Evolutionary conservation across 2,797 vertebrate genomes (phyloP).

Genomic region (Clarias pachynema): DNA sequence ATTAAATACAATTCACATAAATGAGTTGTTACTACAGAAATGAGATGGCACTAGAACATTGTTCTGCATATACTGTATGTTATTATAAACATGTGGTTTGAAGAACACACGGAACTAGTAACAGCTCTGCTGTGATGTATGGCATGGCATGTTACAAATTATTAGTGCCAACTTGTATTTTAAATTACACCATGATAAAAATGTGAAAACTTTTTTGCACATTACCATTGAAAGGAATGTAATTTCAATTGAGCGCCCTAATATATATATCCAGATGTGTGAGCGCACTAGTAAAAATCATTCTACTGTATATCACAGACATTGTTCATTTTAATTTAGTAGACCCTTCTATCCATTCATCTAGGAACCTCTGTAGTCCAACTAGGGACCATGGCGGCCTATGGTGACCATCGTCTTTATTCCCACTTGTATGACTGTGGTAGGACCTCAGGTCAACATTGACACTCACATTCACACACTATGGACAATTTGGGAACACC

Average conservation of each 20-base stretch:
- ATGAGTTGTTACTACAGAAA: neutral
- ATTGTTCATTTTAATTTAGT: neutral
- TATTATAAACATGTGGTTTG: neutral
- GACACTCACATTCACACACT: too few relatives aligned
- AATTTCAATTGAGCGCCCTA: neutral
- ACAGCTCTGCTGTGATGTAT: neutral
- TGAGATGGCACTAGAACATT: neutral
- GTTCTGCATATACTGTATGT: too few relatives aligned
- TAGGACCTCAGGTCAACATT: too few relatives aligned
- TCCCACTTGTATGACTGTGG: too few relatives aligned
- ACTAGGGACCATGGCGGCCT: too few relatives aligned
- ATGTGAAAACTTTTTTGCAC: neutral
- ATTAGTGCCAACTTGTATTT: neutral
- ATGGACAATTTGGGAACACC: too few relatives aligned
- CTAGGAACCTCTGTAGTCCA: too few relatives aligned
- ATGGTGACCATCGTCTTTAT: too few relatives aligned
- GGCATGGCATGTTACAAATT: neutral
- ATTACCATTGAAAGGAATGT: neutral
- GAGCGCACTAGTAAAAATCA: neutral
- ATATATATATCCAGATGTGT: neutral
- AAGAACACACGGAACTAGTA: neutral
- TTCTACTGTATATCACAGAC: neutral
- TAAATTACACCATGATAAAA: neutral
- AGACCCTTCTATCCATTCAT: too few relatives aligned
- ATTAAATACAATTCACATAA: neutral